Evolutionary conservation across 2,888 invertebrate species (phyloP).

Genomic region (Sialis fuliginosa): DNA sequence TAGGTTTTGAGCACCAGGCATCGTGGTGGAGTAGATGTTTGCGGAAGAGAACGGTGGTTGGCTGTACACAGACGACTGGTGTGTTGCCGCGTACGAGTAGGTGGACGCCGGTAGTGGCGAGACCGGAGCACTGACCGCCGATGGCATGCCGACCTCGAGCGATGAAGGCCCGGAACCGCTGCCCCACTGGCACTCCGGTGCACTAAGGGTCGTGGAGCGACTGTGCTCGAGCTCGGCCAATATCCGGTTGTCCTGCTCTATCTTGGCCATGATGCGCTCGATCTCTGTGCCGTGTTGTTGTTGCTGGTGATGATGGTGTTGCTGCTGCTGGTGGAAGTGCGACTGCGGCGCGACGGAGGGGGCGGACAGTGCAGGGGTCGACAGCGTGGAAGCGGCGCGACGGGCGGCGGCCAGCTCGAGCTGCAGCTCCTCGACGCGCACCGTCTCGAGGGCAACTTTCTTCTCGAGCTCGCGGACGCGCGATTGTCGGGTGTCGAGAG

Average conservation of each 20-base stretch:
- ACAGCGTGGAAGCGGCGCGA: conserved; percentile 28
- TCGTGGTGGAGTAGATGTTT: not conserved
- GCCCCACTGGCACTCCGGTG: conserved; percentile 6
- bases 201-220: conserved; percentile 49
- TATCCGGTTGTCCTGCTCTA: conserved; percentile 78
- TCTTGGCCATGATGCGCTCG: conserved; percentile 88
- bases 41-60: conserved; percentile 1
- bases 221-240: conserved; percentile 80
- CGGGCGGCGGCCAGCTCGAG: conserved; percentile 66
- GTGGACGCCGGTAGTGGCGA: conserved; percentile 2
- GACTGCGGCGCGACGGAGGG: conserved; percentile 9
- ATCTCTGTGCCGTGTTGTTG: conserved; percentile 46
- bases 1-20: not conserved
- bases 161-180: conserved; percentile 1
- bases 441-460: conserved; percentile 45
- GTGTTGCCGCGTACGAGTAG: not conserved
- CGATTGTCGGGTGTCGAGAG: conserved; percentile 55
- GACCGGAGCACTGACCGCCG: conserved; percentile 5
- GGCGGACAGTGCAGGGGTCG: conserved; percentile 17
- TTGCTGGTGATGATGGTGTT: conserved; percentile 14
- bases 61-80: not conserved
- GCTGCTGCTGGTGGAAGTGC: conserved; percentile 20
- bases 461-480: conserved; percentile 80
- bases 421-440: conserved; percentile 70
- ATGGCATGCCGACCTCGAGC: not conserved